A percentile compares a stretch with the other conserved stretches of the same genome.
phyloP scores from a whole-genome alignment of 2,888 invertebrate species.

The Himalopsyche kuldschensis region DNA sequence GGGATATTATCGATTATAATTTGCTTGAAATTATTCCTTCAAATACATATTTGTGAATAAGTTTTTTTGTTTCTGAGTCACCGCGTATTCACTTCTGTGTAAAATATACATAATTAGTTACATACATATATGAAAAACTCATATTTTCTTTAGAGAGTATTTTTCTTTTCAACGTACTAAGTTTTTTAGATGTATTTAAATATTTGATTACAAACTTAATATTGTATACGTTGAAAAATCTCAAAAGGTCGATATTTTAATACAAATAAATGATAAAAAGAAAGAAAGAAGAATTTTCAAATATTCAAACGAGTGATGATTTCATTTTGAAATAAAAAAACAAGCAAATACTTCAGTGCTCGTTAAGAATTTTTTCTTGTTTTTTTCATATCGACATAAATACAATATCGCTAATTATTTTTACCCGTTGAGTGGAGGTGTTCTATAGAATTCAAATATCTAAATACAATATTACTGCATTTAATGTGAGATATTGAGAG shows the following conservation, averaged over 20 bases:
- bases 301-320: background rate
- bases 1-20: too few relatives aligned
- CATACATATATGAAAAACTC: too few relatives aligned
- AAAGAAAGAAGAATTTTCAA: background rate
- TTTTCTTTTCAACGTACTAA: too few relatives aligned
- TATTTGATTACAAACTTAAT: background rate
- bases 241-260: background rate
- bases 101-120: too few relatives aligned
- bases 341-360: background rate
- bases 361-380: background rate
- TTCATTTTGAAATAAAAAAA: background rate
- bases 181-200: background rate
- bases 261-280: background rate
- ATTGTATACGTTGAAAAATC: background rate
- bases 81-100: too few relatives aligned
- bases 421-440: background rate
- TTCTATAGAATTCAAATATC: background rate
- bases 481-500: too few relatives aligned
- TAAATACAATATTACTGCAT: too few relatives aligned
- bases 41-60: too few relatives aligned
- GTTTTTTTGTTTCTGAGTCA: too few relatives aligned
- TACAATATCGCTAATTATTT: background rate
- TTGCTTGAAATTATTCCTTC: too few relatives aligned
- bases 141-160: too few relatives aligned
- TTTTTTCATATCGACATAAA: background rate